Evolutionary conservation across 2,113 vertebrate genomes (phyloP).

Genomic region (Ahaetulla prasina): DNA sequence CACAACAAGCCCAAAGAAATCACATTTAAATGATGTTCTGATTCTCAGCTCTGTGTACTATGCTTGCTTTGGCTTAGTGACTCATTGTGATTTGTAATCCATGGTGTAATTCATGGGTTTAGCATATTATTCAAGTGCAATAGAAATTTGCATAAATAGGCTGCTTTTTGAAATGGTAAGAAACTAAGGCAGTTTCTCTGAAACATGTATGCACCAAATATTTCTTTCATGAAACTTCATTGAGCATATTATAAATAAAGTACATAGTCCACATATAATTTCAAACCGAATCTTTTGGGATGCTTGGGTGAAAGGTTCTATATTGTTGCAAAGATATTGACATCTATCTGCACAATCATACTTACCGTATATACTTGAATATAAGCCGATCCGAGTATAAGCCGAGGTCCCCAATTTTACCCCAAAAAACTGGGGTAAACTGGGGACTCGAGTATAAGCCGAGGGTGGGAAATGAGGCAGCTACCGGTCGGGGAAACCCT

Average conservation of each 20-base stretch:
- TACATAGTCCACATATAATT: background rate
- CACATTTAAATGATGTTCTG: background rate
- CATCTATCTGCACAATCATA: background rate
- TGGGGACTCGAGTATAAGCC: too few species aligned
- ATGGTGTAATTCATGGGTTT: background rate
- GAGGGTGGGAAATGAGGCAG: too few species aligned
- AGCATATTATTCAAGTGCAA: background rate
- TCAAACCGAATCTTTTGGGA: background rate
- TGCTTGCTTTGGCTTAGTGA: background rate
- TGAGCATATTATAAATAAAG: background rate
- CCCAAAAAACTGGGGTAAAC: too few species aligned
- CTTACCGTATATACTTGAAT: too few species aligned
- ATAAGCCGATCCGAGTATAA: too few species aligned
- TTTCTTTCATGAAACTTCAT: background rate
- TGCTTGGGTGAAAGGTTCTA: background rate
- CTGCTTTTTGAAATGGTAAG: background rate
- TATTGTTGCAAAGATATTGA: background rate
- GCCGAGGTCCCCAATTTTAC: too few species aligned
- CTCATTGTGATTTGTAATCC: background rate
- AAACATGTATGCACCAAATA: background rate
- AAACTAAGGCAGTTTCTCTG: background rate
- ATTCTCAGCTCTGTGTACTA: background rate
- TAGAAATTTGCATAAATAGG: background rate
- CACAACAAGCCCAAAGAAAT: background rate
- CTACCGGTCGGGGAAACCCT: too few species aligned